Evolutionary conservation across 2,113 vertebrate species (phyloP).

Genomic region (Melanerpes formicivorus): DNA sequence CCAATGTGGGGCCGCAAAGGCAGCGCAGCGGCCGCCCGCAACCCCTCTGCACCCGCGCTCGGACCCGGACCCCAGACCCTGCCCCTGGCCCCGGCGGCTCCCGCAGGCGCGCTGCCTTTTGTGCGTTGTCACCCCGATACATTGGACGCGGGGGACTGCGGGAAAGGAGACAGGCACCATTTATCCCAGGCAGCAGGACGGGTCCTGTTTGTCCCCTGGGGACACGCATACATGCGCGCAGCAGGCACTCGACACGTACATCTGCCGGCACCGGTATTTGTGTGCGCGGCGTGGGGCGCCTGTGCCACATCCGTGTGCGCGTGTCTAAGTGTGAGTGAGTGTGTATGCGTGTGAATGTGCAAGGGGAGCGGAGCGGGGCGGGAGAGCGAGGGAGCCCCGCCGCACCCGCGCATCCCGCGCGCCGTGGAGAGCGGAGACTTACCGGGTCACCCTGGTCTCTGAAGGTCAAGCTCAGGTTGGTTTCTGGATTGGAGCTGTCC

Average conservation of each 20-base stretch:
- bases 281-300: not conserved
- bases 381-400: not conserved
- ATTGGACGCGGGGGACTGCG: not conserved
- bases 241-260: not conserved
- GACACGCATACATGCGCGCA: not conserved
- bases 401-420: conserved; percentile 11
- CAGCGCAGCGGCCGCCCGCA: not conserved
- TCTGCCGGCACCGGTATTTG: not conserved
- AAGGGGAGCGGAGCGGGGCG: not conserved
- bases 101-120: not conserved
- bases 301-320: not conserved
- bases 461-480: conserved; percentile 69
- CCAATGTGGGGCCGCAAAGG: conserved; percentile 49
- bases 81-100: not conserved
- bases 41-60: not conserved
- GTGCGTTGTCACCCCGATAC: not conserved
- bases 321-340: not conserved
- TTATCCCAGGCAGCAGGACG: not conserved
- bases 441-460: conserved; percentile 73
- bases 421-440: conserved; percentile 42
- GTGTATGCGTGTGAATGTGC: not conserved
- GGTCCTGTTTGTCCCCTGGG: not conserved
- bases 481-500: conserved; percentile 22
- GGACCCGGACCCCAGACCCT: not conserved
- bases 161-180: not conserved